These are phyloP conservation scores for Sinocyclocheilus anophthalmus DNA, from an alignment of 2,113 vertebrate genomes.

Conservation along the genomic window DNA sequence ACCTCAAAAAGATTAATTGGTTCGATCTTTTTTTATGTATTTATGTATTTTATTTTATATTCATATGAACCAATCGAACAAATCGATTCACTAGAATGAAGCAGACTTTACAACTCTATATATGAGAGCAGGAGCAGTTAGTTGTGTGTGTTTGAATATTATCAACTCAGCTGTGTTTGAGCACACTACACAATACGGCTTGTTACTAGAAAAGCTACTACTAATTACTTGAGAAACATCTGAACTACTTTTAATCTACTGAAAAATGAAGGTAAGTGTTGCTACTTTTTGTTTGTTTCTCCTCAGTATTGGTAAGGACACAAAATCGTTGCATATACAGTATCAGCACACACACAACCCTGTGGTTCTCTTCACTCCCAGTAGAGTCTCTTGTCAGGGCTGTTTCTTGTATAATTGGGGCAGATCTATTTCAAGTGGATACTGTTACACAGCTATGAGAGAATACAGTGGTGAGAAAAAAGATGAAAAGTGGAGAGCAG, in stretches of 20 bases:
- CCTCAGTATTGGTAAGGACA: not conserved
- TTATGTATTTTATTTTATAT: too few relatives aligned
- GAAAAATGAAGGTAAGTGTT: not conserved
- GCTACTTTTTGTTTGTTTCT: not conserved
- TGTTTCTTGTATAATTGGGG: constrained; percentile 21
- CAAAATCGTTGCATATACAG: not conserved
- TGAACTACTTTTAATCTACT: not conserved
- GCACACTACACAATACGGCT: not conserved
- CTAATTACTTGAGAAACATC: not conserved
- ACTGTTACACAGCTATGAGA: constrained; percentile 28
- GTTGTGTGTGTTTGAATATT: too few relatives aligned
- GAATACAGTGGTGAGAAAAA: not conserved
- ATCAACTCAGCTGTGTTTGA: too few relatives aligned
- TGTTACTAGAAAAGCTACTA: not conserved
- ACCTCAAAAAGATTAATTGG: too few relatives aligned
- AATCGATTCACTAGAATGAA: too few relatives aligned
- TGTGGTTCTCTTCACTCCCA: not conserved
- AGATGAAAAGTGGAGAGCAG: constrained; percentile 5
- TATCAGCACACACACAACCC: constrained; percentile 19
- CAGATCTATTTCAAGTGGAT: constrained; percentile 42
- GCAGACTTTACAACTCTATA: too few relatives aligned
- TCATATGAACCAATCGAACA: too few relatives aligned
- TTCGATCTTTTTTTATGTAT: too few relatives aligned
- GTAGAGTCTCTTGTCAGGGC: constrained; percentile 30
- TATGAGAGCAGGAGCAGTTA: too few relatives aligned